phyloP scores from a whole-genome alignment of 2,888 invertebrate genomes.

The Cosmia trapezina region DNA sequence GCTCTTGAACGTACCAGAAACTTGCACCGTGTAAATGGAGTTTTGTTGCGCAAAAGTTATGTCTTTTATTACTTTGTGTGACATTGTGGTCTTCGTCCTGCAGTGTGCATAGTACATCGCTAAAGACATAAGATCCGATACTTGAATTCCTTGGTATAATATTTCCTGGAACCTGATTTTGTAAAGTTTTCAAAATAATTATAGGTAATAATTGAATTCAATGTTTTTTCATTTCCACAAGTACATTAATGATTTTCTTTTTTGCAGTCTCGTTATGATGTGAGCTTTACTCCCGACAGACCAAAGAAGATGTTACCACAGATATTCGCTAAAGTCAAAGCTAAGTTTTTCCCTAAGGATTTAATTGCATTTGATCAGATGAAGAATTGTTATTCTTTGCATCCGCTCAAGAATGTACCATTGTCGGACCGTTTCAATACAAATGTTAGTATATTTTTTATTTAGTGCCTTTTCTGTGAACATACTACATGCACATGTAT shows the following conservation, averaged over 20 bases:
- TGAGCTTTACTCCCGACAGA: constrained; percentile 92
- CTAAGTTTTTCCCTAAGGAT: constrained; percentile 78
- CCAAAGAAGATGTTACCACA: constrained; percentile 91
- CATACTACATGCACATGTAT: too few relatives aligned
- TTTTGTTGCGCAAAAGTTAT: not conserved
- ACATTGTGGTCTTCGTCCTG: not conserved
- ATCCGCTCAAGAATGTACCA: constrained; percentile 81
- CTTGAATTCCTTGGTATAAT: not conserved
- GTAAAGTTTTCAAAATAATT: not conserved
- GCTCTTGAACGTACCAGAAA: too few relatives aligned
- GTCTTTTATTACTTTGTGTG: not conserved
- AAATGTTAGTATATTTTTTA: constrained; percentile 68
- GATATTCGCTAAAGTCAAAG: constrained; percentile 83
- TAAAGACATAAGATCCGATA: not conserved
- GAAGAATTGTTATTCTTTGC: constrained; percentile 92
- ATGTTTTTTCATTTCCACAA: not conserved
- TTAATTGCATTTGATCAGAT: constrained; percentile 94
- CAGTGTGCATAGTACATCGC: not conserved
- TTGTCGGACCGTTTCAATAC: constrained; percentile 66
- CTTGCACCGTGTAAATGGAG: too few relatives aligned
- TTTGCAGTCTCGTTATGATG: constrained; percentile 95
- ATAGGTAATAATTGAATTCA: not conserved
- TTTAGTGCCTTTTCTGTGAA: not conserved
- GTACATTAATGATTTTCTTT: constrained; percentile 26
- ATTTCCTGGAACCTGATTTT: not conserved